Conservation (phyloP, 2,888 invertebrate genomes). For the Taphrorychus bicolor region DNA sequence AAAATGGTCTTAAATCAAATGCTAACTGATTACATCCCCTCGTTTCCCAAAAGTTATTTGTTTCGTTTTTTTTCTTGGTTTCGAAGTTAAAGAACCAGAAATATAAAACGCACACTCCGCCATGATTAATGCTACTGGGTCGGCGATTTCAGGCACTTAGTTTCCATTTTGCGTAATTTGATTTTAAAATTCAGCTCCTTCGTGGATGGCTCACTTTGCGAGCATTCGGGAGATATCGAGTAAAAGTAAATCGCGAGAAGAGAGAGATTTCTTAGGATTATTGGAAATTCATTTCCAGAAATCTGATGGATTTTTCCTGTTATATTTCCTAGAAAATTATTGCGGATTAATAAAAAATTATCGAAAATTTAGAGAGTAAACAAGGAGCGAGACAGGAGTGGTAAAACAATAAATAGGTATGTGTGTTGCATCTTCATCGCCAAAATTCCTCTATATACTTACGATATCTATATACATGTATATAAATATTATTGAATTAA, state of each 20-base stretch:
- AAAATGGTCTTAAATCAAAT: constrained; percentile 7
- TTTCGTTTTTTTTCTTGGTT: constrained; percentile 16
- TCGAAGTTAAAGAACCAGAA: constrained; percentile 23
- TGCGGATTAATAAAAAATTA: not conserved
- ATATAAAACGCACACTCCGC: constrained; percentile 38
- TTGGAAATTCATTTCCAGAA: not conserved
- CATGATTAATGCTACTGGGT: constrained; percentile 29
- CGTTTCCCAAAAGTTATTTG: constrained; percentile 23
- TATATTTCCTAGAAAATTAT: not conserved
- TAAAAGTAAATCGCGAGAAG: constrained; percentile 6
- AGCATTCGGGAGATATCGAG: constrained; percentile 18
- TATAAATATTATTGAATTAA: too few species aligned
- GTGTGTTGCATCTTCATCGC: too few species aligned
- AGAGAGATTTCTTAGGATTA: not conserved
- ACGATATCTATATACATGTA: too few species aligned
- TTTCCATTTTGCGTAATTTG: constrained; percentile 29
- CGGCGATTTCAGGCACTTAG: constrained; percentile 22
- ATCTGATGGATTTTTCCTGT: not conserved
- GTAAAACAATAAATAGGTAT: too few species aligned
- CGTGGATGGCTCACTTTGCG: constrained; percentile 17
- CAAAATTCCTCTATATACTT: too few species aligned
- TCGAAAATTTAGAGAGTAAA: too few species aligned
- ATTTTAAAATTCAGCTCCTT: constrained; percentile 28
- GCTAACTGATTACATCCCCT: constrained; percentile 16
- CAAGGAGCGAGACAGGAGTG: too few species aligned